phyloP scores from a whole-genome alignment of 2,113 vertebrate species.

The Tachysurus vachellii region DNA sequence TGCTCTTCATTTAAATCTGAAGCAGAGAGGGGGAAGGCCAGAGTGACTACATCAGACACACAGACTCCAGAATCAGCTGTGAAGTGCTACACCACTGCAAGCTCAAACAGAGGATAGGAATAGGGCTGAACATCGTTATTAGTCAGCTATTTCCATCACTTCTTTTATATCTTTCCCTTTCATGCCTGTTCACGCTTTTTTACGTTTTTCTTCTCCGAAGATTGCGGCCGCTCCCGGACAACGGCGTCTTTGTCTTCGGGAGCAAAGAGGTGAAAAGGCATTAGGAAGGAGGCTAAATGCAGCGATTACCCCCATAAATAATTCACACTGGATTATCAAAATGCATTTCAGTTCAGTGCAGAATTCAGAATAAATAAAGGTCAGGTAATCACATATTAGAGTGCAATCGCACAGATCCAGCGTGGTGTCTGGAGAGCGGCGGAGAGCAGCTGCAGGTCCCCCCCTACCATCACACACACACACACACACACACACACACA shows the following conservation, averaged over 20 bases:
- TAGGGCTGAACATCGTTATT: constrained; percentile 11
- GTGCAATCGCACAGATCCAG: constrained; percentile 49
- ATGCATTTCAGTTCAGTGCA: constrained; percentile 30
- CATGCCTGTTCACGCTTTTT: background rate
- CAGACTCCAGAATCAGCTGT: background rate
- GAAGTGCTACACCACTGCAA: constrained; percentile 5
- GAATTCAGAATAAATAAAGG: constrained; percentile 53
- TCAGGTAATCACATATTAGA: constrained; percentile 53
- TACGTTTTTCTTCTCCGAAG: background rate
- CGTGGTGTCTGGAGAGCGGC: constrained; percentile 35
- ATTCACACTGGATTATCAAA: constrained; percentile 54
- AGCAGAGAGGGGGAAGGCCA: constrained; percentile 4
- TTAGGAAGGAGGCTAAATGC: constrained; percentile 38
- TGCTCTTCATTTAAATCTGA: constrained; percentile 50
- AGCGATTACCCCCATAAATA: constrained; percentile 53
- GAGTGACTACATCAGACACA: constrained; percentile 11
- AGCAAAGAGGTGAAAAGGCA: constrained; percentile 43
- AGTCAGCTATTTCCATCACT: constrained; percentile 11
- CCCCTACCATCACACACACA: background rate
- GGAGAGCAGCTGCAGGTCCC: constrained; percentile 26
- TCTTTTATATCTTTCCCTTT: constrained; percentile 14
- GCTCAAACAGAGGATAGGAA: background rate
- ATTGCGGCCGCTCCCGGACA: background rate
- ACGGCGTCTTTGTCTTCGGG: constrained; percentile 31
- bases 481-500: constrained; percentile 15